Evolutionary conservation across 2,888 invertebrate species (phyloP).

Genomic region (Philereme vetulata): DNA sequence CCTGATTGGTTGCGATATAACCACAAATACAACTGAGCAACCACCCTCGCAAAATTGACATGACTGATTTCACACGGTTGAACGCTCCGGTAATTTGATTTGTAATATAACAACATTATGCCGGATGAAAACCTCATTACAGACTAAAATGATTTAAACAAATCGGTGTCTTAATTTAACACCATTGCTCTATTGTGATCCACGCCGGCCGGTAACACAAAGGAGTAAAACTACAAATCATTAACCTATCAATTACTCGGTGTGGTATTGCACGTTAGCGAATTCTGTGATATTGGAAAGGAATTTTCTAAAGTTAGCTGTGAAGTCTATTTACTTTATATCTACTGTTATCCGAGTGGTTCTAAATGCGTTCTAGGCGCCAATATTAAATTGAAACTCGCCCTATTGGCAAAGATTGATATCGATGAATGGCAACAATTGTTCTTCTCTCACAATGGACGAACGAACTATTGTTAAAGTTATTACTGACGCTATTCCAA

Average conservation of each 20-base stretch:
- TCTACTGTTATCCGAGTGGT: conserved; percentile 42
- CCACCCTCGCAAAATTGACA: conserved; percentile 21
- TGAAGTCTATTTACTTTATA: conserved; percentile 43
- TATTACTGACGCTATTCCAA: conserved; percentile 22
- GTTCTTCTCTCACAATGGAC: conserved; percentile 44
- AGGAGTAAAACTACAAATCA: conserved; percentile 62
- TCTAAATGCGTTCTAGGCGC: conserved; percentile 42
- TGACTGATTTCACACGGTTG: conserved; percentile 24
- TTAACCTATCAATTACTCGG: conserved; percentile 61
- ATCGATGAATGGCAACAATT: conserved; percentile 48
- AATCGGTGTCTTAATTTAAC: conserved; percentile 48
- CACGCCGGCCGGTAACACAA: conserved; percentile 45
- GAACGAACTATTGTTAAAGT: conserved; percentile 40
- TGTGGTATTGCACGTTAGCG: conserved; percentile 26
- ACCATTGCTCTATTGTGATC: conserved; percentile 51
- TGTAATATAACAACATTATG: conserved; percentile 25
- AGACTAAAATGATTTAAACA: conserved; percentile 32
- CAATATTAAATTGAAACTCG: conserved; percentile 54
- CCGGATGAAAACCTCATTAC: conserved; percentile 24
- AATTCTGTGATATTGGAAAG: conserved; percentile 18
- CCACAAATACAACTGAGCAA: conserved; percentile 10
- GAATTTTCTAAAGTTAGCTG: conserved; percentile 30
- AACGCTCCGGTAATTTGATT: conserved; percentile 20
- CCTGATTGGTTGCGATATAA: conserved; percentile 25
- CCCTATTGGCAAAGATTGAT: conserved; percentile 47